Conservation (phyloP, 2,113 vertebrate genomes). For the Dicaeum eximium region DNA sequence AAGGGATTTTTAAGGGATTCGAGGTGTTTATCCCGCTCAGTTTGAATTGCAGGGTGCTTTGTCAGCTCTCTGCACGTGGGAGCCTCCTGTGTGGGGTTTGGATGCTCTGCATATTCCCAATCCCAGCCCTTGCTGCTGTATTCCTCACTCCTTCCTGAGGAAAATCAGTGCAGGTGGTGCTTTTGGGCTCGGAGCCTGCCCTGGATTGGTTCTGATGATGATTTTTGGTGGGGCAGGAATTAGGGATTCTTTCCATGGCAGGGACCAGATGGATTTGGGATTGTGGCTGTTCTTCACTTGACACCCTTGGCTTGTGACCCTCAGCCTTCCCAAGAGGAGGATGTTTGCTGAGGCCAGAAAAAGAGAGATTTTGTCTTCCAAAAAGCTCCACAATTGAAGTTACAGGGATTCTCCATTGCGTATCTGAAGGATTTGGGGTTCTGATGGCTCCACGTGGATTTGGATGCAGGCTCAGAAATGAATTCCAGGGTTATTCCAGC, state of each 20-base stretch:
- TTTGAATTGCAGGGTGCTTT: background rate
- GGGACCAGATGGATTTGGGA: background rate
- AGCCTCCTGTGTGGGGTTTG: accelerated
- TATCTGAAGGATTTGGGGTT: background rate
- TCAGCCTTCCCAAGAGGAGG: background rate
- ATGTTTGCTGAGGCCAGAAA: background rate
- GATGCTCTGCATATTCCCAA: background rate
- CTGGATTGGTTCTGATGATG: background rate
- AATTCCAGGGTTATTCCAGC: background rate
- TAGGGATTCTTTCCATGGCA: background rate
- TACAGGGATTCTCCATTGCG: background rate
- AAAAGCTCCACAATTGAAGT: background rate
- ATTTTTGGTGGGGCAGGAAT: background rate
- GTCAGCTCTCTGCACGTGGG: background rate
- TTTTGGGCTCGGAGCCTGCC: background rate
- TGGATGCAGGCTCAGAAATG: background rate
- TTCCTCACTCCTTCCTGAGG: background rate
- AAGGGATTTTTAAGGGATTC: background rate
- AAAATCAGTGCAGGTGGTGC: background rate
- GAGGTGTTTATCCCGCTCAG: background rate
- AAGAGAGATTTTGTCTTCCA: background rate
- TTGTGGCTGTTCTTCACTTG: background rate
- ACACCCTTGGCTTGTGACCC: background rate
- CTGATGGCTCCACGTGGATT: background rate
- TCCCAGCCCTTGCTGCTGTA: background rate